Evolutionary conservation across 2,888 invertebrate genomes (phyloP).

Genomic region (Gisinianus flammeolus): DNA sequence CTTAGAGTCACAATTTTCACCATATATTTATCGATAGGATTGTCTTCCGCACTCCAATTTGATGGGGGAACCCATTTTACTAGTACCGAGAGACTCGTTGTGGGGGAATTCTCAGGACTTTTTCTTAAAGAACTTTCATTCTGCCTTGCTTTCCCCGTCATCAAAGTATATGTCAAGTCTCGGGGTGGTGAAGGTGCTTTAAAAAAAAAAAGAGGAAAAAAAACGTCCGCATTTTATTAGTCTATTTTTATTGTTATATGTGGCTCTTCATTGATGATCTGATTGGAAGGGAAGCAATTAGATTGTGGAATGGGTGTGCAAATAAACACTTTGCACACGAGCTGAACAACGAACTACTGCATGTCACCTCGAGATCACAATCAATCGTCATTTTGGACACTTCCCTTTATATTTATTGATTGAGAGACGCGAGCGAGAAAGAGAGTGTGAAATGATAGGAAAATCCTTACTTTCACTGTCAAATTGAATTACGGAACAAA

Average conservation of each 20-base stretch:
- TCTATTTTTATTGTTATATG: too few relatives aligned
- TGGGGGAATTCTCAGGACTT: not conserved
- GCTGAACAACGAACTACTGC: too few relatives aligned
- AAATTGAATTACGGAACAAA: too few relatives aligned
- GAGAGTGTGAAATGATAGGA: not conserved
- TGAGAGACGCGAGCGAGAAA: not conserved
- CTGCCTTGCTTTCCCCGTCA: not conserved
- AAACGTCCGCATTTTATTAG: too few relatives aligned
- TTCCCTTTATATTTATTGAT: not conserved
- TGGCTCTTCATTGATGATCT: too few relatives aligned
- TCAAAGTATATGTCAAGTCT: slow-evolving; percentile 30
- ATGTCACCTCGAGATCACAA: too few relatives aligned
- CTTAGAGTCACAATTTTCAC: not conserved
- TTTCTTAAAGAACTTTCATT: not conserved
- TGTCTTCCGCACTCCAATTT: not conserved
- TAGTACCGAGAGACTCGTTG: not conserved
- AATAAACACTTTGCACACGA: too few relatives aligned
- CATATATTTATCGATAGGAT: not conserved
- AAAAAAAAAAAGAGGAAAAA: slow-evolving; percentile 2
- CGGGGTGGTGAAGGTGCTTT: slow-evolving; percentile 48
- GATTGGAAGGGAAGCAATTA: too few relatives aligned
- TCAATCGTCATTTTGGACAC: too few relatives aligned
- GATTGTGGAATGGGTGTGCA: too few relatives aligned
- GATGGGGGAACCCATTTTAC: not conserved
- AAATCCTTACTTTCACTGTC: too few relatives aligned